Base-by-base conservation (phyloP, 2,888 invertebrate genomes). In the Tetropium fuscum region DNA sequence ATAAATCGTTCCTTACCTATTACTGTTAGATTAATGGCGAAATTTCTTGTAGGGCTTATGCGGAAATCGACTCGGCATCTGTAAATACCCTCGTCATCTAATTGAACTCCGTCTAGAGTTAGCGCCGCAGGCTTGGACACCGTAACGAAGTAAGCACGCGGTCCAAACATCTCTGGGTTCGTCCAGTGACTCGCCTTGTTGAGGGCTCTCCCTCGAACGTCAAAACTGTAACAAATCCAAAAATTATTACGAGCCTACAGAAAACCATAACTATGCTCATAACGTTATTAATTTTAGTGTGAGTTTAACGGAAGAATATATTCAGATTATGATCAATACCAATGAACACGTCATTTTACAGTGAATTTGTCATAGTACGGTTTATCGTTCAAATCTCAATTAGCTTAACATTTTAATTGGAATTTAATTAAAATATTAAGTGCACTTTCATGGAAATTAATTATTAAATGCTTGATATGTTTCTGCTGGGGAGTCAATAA, bases 31-130 rank as follows among this genome's bases (percentile, higher is more conserved):
- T 92, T 91, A 80, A 95, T 92, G 77, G 93, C 91, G 81, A 93
- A 92, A 81, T 93, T 94, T 74, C 94, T 88, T 8, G 95, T 94
- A 20, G 94, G 94, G 5, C 94, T 92, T 77, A 93, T 93, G 74
- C 91, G 90, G 82, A 95, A 95, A 83, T 95, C 95, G 22, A 95
- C 95, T 63, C 95, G 86, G 81, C 95, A 95, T 70, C 94, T 86
- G 83, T 95, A 95, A 57, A 89, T 82, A 41, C 95, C 95, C 78
- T 94, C 94, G 74, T 95, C 95, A 74, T 92, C 91, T 69, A 94
- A 83, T 75, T 92, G 91, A 53, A 95, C 92, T 57, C 92, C 92
- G 76, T 91, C 93, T 59, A 95, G 87, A 30, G 92, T 91, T 55
- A 95, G 83, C 10, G 91, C 89, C 13, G 94, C 94, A 41, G 94